Evolutionary conservation across 2,888 invertebrate species (phyloP), one percentile per base, ranked within the genome.

Genomic region (Ormyrus nitidulus): DNA sequence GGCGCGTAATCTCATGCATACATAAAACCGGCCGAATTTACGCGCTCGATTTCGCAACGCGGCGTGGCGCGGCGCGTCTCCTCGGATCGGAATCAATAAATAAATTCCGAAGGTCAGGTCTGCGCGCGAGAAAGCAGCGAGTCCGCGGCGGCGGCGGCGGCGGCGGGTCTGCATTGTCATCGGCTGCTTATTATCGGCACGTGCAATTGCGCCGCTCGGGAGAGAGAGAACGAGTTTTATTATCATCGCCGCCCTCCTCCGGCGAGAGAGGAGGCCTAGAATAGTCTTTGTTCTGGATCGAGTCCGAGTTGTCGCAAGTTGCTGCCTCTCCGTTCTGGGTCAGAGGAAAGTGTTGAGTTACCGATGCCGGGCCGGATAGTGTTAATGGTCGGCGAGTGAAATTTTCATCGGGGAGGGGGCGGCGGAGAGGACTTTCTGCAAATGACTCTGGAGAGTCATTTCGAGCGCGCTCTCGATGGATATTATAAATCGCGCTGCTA

Each of bases 291-390:
- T 79, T 75, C 65, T 46, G 10, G 8, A 9, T 8, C 51, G 8
- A 53, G 61, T 58, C 11, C 54, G 13, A 48, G 11, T 34, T 46
- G 62, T 58, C 56, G 65, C 66, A 54, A 75, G 61, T 69, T 34
- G 34, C 34, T 34, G 34, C 34, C 34, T 34, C 34, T 4, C 34
- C 34, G 34, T 34, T 76, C 79, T 77, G 69, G 79, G 81, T 77
- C 79, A 70, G 46, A 64, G 74, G 76, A 82, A 70, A 77, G 66
- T 64, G 75, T 76, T 66, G 76, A 73, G 59, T 79, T 62, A 71
- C 65, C 48, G 44, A 19, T 53, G 19, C 13, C 7, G 34, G 19
- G 61, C 34, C 7, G 34, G 34, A 34, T 34, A 34, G 34, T 34
- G 34, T 34, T 34, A 34, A 34, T 34, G 34, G 34, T 4, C 34